Percentiles rank a stretch among this genome's conserved stretches.
Conservation (phyloP, 2,113 vertebrate genomes). For the Rhinichthys klamathensis region DNA sequence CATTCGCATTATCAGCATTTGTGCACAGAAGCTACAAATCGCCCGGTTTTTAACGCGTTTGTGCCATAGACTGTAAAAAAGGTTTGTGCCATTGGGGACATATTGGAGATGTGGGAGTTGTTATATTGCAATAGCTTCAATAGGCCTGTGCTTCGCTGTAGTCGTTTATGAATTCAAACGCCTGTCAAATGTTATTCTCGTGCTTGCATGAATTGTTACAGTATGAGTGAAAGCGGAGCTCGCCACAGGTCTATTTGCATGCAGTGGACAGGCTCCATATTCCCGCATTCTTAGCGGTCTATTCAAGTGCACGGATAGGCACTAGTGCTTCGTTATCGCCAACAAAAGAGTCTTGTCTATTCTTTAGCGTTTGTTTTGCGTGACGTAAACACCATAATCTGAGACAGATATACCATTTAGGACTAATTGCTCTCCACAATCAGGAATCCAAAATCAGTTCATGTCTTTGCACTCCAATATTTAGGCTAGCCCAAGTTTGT, state of each 20-base stretch:
- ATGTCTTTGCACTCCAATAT: neutral
- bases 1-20: constrained; percentile 4
- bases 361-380: neutral
- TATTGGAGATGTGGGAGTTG: neutral
- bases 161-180: neutral
- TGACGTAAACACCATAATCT: neutral
- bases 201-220: neutral
- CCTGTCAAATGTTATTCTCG: neutral
- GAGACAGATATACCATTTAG: neutral
- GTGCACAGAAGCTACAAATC: neutral
- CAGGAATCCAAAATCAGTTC: neutral
- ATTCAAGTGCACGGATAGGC: neutral
- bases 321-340: neutral
- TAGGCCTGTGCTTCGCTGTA: constrained; percentile 11
- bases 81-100: neutral
- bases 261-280: constrained; percentile 20
- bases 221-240: neutral
- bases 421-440: neutral
- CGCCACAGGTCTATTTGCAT: constrained; percentile 34
- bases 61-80: too few species aligned
- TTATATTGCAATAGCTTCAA: constrained; percentile 5
- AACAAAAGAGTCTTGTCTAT: neutral
- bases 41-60: neutral
- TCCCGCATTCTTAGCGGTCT: constrained; percentile 32
- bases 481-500: neutral